These are phyloP conservation scores for Teleogryllus oceanicus DNA, from an alignment of 2,888 invertebrate species.

Conservation along the genomic window DNA sequence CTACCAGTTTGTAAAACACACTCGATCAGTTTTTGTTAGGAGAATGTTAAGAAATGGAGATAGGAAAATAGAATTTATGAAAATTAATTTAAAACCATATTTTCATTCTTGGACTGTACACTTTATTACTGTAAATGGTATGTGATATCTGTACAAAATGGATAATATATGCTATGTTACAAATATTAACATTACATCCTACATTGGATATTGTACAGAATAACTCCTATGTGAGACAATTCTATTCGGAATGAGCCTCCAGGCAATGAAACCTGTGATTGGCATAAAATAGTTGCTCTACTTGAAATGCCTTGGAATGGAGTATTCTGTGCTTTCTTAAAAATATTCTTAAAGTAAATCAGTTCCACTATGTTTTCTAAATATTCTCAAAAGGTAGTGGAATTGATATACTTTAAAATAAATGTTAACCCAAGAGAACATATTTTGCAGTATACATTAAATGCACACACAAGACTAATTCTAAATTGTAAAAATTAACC, in stretches of 20 bases:
- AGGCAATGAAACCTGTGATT: not conserved
- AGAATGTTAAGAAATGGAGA: too few species aligned
- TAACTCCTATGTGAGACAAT: slow-evolving; percentile 18
- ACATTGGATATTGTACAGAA: not conserved
- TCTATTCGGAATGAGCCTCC: not conserved
- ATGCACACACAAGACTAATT: slow-evolving; percentile 1
- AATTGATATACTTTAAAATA: not conserved
- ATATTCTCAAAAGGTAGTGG: not conserved
- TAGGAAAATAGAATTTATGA: too few species aligned
- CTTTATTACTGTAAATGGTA: slow-evolving; percentile 25
- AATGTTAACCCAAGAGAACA: slow-evolving; percentile 1
- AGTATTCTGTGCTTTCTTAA: not conserved
- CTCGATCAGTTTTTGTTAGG: too few species aligned
- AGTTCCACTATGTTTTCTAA: not conserved
- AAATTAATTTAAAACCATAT: not conserved
- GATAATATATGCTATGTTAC: slow-evolving; percentile 23
- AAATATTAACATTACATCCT: slow-evolving; percentile 19
- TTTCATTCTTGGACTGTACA: slow-evolving; percentile 21
- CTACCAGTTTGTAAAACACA: too few species aligned
- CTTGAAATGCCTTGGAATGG: slow-evolving; percentile 18
- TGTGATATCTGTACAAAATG: slow-evolving; percentile 25
- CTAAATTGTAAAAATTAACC: not conserved
- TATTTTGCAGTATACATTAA: not conserved
- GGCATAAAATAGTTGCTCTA: not conserved
- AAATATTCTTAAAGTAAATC: not conserved